phyloP scores from a whole-genome alignment of 2,888 invertebrate species.

The Ochlodes sylvanus region DNA sequence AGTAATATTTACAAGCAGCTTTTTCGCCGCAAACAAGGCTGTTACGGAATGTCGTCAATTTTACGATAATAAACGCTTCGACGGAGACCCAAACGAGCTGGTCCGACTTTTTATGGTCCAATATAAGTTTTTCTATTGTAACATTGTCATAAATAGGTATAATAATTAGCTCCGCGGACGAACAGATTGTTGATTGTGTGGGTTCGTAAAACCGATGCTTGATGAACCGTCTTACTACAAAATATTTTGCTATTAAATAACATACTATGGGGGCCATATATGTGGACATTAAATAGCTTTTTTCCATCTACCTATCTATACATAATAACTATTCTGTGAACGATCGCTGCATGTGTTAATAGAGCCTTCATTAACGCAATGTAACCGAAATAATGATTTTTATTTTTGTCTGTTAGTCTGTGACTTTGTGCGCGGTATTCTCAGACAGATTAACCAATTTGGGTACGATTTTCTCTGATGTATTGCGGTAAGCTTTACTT shows the following conservation, averaged over 20 bases:
- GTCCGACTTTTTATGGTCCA: slow-evolving; percentile 40
- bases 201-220: slow-evolving; percentile 8
- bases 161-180: slow-evolving; percentile 26
- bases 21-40: slow-evolving; percentile 44
- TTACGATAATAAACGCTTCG: slow-evolving; percentile 48
- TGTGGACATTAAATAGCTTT: no score
- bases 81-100: slow-evolving; percentile 38
- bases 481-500: no score
- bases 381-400: no score
- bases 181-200: slow-evolving; percentile 27
- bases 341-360: no score
- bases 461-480: no score
- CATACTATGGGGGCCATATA: no score
- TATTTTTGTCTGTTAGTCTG: no score
- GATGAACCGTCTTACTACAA: background rate
- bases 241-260: background rate
- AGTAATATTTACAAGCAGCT: slow-evolving; percentile 41
- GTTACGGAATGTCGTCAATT: slow-evolving; percentile 56
- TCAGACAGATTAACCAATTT: no score
- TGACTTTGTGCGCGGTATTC: no score
- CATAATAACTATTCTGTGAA: no score
- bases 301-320: no score
- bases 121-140: slow-evolving; percentile 39
- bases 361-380: no score
- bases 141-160: slow-evolving; percentile 34